These are phyloP conservation scores for Drosophila sulfurigaster DNA, from an alignment of 1,140 invertebrate species.

Conservation along the genomic window DNA sequence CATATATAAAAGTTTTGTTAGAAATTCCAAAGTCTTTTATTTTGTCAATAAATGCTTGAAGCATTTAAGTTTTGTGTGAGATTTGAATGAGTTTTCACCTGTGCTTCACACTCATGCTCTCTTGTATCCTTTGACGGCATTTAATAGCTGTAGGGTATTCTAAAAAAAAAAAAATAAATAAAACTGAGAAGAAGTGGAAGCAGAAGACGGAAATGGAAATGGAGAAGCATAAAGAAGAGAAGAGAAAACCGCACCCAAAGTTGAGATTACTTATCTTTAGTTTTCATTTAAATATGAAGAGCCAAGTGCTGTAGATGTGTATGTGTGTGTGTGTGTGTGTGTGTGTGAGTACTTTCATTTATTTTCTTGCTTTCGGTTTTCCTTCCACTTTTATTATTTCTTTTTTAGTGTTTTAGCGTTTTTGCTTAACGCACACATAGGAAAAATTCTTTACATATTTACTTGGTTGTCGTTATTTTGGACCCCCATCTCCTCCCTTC, in stretches of 20 bases:
- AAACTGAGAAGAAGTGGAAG: background rate
- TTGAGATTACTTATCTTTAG: conserved; percentile 79
- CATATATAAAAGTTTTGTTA: too few species aligned
- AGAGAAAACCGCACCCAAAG: conserved; percentile 71
- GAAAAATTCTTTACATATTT: conserved; percentile 41
- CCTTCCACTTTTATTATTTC: conserved; percentile 40
- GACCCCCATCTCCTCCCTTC: background rate
- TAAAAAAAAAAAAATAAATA: conserved; percentile 15
- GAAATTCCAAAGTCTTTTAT: too few species aligned
- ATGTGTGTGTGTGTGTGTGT: conserved; percentile 19
- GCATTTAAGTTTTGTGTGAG: too few species aligned
- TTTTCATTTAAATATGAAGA: conserved; percentile 80
- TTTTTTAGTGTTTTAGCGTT: conserved; percentile 47
- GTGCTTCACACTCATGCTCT: background rate
- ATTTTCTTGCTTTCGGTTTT: conserved; percentile 45
- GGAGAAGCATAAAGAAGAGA: conserved; percentile 40
- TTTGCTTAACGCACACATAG: conserved; percentile 16
- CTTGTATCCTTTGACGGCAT: conserved; percentile 14
- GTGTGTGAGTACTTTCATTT: conserved; percentile 42
- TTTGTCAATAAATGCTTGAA: too few species aligned
- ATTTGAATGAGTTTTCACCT: background rate
- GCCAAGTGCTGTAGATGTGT: conserved; percentile 51
- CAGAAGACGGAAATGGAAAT: background rate
- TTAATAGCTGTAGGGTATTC: conserved; percentile 36
- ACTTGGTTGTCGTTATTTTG: conserved; percentile 35